These are phyloP conservation scores for Rhaphigaster nebulosa DNA, from an alignment of 2,888 invertebrate species.

Conservation along the genomic window DNA sequence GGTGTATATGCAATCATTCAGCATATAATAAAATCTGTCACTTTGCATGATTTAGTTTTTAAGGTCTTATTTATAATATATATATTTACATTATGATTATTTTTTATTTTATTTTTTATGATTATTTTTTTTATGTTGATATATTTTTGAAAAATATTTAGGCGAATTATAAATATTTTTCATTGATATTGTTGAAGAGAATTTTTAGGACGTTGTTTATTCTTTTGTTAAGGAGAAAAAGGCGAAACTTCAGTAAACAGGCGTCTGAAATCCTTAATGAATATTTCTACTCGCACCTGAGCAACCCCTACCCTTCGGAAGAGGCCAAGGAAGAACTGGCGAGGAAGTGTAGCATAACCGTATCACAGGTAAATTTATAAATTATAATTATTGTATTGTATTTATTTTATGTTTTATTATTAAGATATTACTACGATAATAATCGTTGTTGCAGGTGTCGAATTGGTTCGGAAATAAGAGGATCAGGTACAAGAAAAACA, in stretches of 20 bases:
- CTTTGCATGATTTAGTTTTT: too few species aligned
- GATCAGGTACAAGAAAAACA: conserved; percentile 99
- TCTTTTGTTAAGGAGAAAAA: conserved; percentile 73
- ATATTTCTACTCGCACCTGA: conserved; percentile 99
- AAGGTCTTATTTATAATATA: too few species aligned
- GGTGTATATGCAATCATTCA: too few species aligned
- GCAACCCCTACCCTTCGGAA: conserved; percentile 99
- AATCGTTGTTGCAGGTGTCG: conserved; percentile 80
- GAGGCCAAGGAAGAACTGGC: conserved; percentile 99
- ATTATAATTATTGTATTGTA: not conserved
- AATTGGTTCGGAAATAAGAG: conserved; percentile 99
- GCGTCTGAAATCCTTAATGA: conserved; percentile 99
- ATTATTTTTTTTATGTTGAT: not conserved
- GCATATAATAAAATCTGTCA: too few species aligned
- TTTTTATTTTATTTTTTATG: not conserved
- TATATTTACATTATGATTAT: too few species aligned
- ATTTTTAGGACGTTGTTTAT: conserved; percentile 56
- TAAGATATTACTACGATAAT: not conserved
- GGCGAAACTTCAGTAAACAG: conserved; percentile 99
- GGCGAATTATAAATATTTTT: conserved; percentile 12
- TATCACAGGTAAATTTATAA: conserved; percentile 83
- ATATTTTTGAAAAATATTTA: conserved; percentile 42
- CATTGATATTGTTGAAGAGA: conserved; percentile 46
- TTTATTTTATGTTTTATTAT: not conserved
- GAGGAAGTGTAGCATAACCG: conserved; percentile 98